Conservation (phyloP, 2,797 vertebrate species). For the Hippocampus kuda region DNA sequence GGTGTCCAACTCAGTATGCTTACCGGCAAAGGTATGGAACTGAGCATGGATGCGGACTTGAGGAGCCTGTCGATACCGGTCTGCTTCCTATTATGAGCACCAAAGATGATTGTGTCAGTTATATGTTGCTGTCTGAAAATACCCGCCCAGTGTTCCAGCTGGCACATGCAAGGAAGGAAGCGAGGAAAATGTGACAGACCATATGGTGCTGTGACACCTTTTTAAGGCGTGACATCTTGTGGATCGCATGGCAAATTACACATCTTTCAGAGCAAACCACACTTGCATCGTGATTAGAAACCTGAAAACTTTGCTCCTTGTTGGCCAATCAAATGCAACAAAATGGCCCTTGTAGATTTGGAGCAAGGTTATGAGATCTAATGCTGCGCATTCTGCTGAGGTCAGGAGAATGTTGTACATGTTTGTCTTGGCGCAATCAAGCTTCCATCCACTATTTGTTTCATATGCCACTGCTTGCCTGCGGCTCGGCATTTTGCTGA, state of each 20-base stretch:
- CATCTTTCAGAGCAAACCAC: slow-evolving; percentile 3
- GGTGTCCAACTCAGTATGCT: slow-evolving; percentile 33
- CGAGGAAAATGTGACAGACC: slow-evolving; percentile 9
- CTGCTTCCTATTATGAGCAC: background rate
- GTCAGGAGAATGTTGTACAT: slow-evolving; percentile 27
- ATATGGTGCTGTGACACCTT: slow-evolving; percentile 31
- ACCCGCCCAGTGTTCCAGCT: background rate
- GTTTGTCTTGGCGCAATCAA: slow-evolving; percentile 45
- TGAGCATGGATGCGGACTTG: slow-evolving; percentile 23
- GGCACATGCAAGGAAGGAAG: background rate
- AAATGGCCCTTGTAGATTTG: slow-evolving; percentile 22
- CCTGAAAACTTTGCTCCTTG: background rate
- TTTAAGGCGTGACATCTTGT: slow-evolving; percentile 4
- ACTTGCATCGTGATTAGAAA: background rate
- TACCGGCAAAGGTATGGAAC: slow-evolving; percentile 27
- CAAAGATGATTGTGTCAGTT: background rate
- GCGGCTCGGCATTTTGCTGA: slow-evolving; percentile 52
- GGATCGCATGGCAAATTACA: background rate
- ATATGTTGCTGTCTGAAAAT: background rate
- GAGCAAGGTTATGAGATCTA: slow-evolving; percentile 13
- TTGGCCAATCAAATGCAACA: slow-evolving; percentile 12
- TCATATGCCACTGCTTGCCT: slow-evolving; percentile 28
- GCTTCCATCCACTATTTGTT: slow-evolving; percentile 52
- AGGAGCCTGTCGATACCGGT: background rate
- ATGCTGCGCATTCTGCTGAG: slow-evolving; percentile 33